Conservation (phyloP, 2,888 invertebrate genomes). For the Drosophila lutescens region DNA sequence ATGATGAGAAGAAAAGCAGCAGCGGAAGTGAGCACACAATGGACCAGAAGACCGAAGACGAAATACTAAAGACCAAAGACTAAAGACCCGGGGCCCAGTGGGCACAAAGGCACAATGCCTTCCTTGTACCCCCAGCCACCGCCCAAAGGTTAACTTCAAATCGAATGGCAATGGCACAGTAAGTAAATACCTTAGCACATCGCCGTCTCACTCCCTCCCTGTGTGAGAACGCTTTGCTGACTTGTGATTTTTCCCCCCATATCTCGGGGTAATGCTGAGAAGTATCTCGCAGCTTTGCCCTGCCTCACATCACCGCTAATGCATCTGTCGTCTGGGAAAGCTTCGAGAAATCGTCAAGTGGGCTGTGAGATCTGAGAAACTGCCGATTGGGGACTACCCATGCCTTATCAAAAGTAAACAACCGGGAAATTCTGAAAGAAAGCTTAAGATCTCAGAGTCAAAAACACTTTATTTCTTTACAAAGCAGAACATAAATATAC, state of each 20-base stretch:
- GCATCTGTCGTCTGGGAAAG: constrained; percentile 34
- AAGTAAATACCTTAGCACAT: constrained; percentile 63
- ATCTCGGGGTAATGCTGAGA: constrained; percentile 19
- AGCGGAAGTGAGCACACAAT: constrained; percentile 75
- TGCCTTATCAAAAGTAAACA: constrained; percentile 19
- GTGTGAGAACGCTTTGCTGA: constrained; percentile 66
- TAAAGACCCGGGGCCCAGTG: constrained; percentile 13
- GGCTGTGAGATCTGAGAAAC: constrained; percentile 15
- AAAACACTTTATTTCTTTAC: background rate
- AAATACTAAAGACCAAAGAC: constrained; percentile 5
- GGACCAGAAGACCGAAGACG: constrained; percentile 48
- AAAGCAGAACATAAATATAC: no score
- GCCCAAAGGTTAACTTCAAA: constrained; percentile 71
- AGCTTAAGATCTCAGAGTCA: background rate
- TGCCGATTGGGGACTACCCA: constrained; percentile 8
- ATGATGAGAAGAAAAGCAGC: constrained; percentile 60
- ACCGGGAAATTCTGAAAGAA: background rate
- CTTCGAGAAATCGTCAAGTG: constrained; percentile 8
- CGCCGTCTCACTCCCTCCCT: constrained; percentile 14
- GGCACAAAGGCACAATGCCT: constrained; percentile 41
- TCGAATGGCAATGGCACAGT: constrained; percentile 69
- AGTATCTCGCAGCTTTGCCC: constrained; percentile 18
- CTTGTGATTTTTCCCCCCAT: constrained; percentile 58
- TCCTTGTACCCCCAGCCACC: constrained; percentile 20
- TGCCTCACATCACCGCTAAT: constrained; percentile 22